Evolutionary conservation across 2,888 invertebrate species (phyloP), one percentile per base, ranked within the genome.

Genomic region (Drosophila macrospina): DNA sequence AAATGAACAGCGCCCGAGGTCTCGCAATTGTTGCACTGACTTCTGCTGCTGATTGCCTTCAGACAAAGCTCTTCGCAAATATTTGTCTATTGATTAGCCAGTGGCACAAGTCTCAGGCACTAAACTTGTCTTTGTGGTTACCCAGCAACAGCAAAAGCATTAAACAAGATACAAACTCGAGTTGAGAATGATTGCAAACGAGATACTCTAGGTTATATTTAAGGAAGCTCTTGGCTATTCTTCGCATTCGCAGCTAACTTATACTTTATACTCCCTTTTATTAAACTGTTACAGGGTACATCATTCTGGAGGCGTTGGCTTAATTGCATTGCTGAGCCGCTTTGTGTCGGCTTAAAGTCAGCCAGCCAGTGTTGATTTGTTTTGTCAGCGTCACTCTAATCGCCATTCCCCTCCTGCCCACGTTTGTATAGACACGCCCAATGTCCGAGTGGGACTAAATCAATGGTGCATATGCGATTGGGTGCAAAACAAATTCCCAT

Each of bases 281-380:
- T n/a, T 30, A 5, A 20, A 4, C 13, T 7, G 2, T 34, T 68
- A 34, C n/a, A 63, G 63, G 55, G 55, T 41, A 74, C 26, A 28
- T 20, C 16, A 26, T 64, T 32, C 44, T 28, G 28, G 45, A 64
- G 63, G 75, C 69, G 69, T 74, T 63, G 54, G 76, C 68, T 71
- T 82, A 82, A 82, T 87, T 82, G 88, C 86, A 82, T 87, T 87
- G 66, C 76, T 73, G 68, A 79, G 77, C 78, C 64, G 86, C 84
- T 88, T 88, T 80, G 64, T 69, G 83, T 83, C 84, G 86, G 88
- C 88, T 88, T 88, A 72, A 70, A 86, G 80, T 83, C 69, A 64
- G 61, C 69, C 69, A 57, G 45, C 48, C 59, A 36, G 56, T 66
- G 74, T 54, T 79, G 88, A 82, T 85, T 82, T 82, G 85, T 78